Evolutionary conservation across 2,888 invertebrate species (phyloP).

Genomic region (Nemurella pictetii): DNA sequence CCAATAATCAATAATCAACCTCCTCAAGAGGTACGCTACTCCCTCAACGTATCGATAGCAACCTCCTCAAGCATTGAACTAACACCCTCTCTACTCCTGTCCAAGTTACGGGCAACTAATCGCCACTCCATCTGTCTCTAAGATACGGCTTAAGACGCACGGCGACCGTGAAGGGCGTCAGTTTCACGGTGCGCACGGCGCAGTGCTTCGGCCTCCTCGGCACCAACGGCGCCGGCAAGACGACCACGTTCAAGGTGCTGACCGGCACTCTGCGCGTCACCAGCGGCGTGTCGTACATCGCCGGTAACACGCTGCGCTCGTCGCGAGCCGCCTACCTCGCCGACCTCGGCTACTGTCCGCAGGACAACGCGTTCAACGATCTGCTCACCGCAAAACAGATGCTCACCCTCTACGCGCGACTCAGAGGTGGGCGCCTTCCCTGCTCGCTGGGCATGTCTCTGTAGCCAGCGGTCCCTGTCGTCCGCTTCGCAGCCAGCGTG

Average conservation of each 20-base stretch:
- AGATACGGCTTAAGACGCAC: slow-evolving; percentile 36
- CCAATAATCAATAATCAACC: too few relatives aligned
- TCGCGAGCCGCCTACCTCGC: slow-evolving; percentile 47
- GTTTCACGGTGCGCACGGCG: slow-evolving; percentile 63
- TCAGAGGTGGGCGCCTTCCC: slow-evolving; percentile 49
- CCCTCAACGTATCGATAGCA: too few relatives aligned
- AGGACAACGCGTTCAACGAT: slow-evolving; percentile 40
- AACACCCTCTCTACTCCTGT: too few relatives aligned
- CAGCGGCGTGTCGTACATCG: slow-evolving; percentile 46
- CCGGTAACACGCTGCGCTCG: neutral
- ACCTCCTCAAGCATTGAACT: too few relatives aligned
- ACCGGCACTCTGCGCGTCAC: slow-evolving; percentile 54
- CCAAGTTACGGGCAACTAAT: too few relatives aligned
- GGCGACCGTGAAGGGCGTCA: slow-evolving; percentile 65
- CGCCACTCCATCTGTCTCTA: too few relatives aligned
- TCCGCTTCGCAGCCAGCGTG: too few relatives aligned
- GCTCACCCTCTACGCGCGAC: slow-evolving; percentile 52
- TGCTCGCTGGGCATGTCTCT: too few relatives aligned
- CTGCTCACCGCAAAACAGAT: neutral
- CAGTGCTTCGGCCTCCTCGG: slow-evolving; percentile 55
- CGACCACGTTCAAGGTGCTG: slow-evolving; percentile 59
- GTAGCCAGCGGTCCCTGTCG: too few relatives aligned
- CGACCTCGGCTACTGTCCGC: slow-evolving; percentile 55
- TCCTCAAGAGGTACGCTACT: neutral
- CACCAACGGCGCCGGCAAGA: slow-evolving; percentile 60